Evolutionary conservation across 2,888 invertebrate genomes (phyloP), one percentile per base, ranked within the genome.

Genomic region (Oxycera nigricornis): DNA sequence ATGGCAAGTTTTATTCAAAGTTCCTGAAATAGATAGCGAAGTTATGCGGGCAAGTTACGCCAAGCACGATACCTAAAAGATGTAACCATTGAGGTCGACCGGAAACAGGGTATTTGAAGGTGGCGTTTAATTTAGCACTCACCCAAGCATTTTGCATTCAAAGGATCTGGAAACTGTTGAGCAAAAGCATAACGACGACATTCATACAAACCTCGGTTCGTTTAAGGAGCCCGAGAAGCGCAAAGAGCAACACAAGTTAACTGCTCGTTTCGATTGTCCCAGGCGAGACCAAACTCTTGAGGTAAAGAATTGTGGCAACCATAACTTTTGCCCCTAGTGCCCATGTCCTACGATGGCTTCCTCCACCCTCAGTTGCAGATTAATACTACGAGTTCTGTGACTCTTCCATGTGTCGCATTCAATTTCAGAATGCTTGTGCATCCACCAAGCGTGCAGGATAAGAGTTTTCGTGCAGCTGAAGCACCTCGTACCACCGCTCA

Each of bases 71-170:
- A 68, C 35, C 70, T 26, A 35, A 11, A 52, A 61, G 68, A 70
- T 72, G 52, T 70, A 74, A 67, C 72, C 70, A 76, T 55, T 57
- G 68, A 72, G 76, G 76, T 74, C 74, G 74, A 62, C 57, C 72
- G 76, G 72, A 76, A 73, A 68, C 74, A 74, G 76, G 74, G 74
- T 76, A 76, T 76, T 76, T 76, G 74, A 72, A 76, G 76, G 73
- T 73, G 76, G 72, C 73, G 73, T 75, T 75, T 76, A 76, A 74
- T 76, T 74, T 76, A 74, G 57, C 76, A 72, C 74, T 72, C 55
- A 74, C 65, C 72, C 35, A 46, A 46, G 11, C 22, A 61, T 61
- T 26, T n/a, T n/a, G n/a, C 65, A 24, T 65, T 39, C 65, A 65
- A 39, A 22, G 4, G 24, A 28, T 4, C 17, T 3, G 20, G 17